These are phyloP conservation scores for Chascanopsetta lugubris DNA, from an alignment of 2,113 vertebrate genomes.

Conservation along the genomic window DNA sequence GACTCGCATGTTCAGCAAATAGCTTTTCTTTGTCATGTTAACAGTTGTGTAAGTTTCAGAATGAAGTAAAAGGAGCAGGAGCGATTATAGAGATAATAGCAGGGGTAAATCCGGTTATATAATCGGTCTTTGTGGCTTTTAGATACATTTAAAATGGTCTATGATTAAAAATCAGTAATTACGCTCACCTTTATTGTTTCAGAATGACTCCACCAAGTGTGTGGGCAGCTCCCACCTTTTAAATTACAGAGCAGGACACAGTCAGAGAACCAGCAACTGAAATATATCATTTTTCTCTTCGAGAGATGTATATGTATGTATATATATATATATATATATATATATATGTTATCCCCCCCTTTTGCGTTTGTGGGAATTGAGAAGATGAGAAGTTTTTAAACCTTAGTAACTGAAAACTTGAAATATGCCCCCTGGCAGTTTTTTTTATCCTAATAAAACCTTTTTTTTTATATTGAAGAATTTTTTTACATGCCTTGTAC, in stretches of 20 bases:
- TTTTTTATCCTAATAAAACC: too few relatives aligned
- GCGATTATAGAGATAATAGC: neutral
- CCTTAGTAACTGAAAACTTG: too few relatives aligned
- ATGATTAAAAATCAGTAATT: constrained; percentile 31
- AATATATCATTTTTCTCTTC: too few relatives aligned
- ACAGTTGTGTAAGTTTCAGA: constrained; percentile 5
- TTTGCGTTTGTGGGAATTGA: too few relatives aligned
- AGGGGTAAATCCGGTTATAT: constrained; percentile 7
- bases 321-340: too few relatives aligned
- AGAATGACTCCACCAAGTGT: constrained; percentile 20
- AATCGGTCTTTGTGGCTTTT: neutral
- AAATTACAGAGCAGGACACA: constrained; percentile 25
- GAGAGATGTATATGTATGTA: neutral
- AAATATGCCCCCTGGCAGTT: too few relatives aligned
- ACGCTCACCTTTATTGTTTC: constrained; percentile 35
- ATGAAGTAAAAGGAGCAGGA: constrained; percentile 9
- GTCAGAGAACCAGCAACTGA: neutral
- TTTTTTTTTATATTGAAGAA: too few relatives aligned
- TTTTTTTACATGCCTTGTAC: too few relatives aligned
- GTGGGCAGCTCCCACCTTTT: constrained; percentile 18
- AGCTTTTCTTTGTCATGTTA: constrained; percentile 19
- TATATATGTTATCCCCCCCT: too few relatives aligned
- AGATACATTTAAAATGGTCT: constrained; percentile 2
- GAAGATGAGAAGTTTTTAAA: too few relatives aligned
- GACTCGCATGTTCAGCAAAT: neutral